phyloP scores from a whole-genome alignment of 2,797 vertebrate genomes.

The Setipinna tenuifilis region DNA sequence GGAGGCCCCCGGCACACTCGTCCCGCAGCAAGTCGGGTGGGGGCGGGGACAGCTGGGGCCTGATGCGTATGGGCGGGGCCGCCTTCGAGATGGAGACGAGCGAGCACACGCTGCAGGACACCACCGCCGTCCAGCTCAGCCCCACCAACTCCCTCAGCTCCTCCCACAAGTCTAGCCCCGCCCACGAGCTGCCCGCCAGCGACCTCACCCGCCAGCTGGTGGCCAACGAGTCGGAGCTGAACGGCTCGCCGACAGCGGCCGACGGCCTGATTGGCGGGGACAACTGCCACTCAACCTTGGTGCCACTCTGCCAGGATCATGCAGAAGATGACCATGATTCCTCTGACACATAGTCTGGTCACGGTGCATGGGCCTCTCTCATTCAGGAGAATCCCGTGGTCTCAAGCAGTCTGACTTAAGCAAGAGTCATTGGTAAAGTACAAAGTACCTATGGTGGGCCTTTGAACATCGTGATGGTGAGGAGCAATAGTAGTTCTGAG shows the following conservation, averaged over 20 bases:
- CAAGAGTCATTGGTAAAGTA: neutral
- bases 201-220: neutral
- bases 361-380: neutral
- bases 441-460: neutral
- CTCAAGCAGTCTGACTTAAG: neutral
- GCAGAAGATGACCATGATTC: neutral
- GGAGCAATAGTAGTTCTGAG: neutral
- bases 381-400: neutral
- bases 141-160: slow-evolving; percentile 84
- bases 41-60: slow-evolving; percentile 74
- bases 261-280: neutral
- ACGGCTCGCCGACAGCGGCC: neutral
- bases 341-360: slow-evolving; percentile 7
- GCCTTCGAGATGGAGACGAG: slow-evolving; percentile 92
- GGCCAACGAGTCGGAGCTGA: neutral
- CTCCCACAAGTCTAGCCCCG: slow-evolving; percentile 78
- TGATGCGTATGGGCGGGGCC: slow-evolving; percentile 75
- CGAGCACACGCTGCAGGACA: slow-evolving; percentile 92
- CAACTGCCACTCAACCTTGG: neutral
- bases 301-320: slow-evolving; percentile 16
- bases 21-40: slow-evolving; percentile 64
- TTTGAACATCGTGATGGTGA: neutral
- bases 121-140: slow-evolving; percentile 89
- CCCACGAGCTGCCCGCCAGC: slow-evolving; percentile 43
- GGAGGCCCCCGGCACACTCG: slow-evolving; percentile 68